Evolutionary conservation across 2,113 vertebrate genomes (phyloP).

Genomic region (Miniopterus natalensis): DNA sequence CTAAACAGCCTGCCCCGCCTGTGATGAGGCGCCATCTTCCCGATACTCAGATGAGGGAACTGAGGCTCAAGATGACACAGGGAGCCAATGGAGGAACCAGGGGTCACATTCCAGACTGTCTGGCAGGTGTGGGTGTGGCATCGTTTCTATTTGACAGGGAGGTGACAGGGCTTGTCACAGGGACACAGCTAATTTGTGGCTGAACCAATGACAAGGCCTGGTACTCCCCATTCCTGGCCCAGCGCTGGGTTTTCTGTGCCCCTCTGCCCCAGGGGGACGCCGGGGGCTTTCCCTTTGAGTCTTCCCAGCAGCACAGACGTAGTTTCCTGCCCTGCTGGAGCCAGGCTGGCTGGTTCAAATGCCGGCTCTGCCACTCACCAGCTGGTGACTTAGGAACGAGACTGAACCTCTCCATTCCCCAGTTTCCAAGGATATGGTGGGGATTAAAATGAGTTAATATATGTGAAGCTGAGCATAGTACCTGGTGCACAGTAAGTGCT

Average conservation of each 20-base stretch:
- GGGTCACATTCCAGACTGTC: not conserved
- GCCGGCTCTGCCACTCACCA: not conserved
- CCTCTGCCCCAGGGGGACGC: not conserved
- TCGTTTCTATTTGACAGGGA: not conserved
- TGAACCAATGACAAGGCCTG: not conserved
- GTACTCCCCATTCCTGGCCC: fast-evolving
- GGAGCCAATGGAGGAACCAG: not conserved
- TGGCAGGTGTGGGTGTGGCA: not conserved
- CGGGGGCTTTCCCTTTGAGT: not conserved
- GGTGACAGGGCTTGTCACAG: not conserved
- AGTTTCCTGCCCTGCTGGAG: not conserved
- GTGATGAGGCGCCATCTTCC: not conserved
- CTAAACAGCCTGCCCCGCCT: not conserved
- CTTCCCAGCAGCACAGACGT: not conserved
- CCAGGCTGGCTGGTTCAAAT: not conserved
- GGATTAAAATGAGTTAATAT: not conserved
- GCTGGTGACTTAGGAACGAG: not conserved
- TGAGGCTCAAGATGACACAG: not conserved
- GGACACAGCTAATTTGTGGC: not conserved
- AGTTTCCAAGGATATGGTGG: not conserved
- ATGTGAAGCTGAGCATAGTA: not conserved
- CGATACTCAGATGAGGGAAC: fast-evolving
- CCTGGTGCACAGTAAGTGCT: not conserved
- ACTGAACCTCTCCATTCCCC: not conserved
- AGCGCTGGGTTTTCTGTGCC: not conserved